Evolutionary conservation across 2,888 invertebrate genomes (phyloP).

Genomic region (Trichogramma dendrolimi): DNA sequence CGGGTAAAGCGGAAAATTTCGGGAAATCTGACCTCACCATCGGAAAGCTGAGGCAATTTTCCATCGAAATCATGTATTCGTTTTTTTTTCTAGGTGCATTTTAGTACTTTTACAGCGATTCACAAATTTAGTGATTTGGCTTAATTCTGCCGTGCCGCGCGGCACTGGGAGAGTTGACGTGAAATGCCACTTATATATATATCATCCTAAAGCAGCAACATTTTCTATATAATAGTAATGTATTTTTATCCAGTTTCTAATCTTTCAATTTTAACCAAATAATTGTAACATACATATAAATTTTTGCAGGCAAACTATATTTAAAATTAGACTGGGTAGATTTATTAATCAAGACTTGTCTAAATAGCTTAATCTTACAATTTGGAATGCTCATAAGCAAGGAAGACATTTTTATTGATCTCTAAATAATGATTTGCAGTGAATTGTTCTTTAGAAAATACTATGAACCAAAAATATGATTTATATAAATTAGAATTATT

Average conservation of each 20-base stretch:
- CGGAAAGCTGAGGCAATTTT: too few species aligned
- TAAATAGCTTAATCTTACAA: constrained; percentile 64
- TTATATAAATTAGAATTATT: neutral
- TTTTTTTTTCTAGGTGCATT: too few species aligned
- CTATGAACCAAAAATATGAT: neutral
- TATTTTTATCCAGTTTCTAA: too few species aligned
- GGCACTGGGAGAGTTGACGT: too few species aligned
- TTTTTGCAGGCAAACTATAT: constrained; percentile 58
- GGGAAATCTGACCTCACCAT: too few species aligned
- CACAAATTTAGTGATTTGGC: too few species aligned
- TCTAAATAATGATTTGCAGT: constrained; percentile 46
- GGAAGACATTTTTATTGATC: constrained; percentile 68
- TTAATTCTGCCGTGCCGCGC: too few species aligned
- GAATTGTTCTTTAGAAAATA: constrained; percentile 2
- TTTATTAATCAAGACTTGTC: constrained; percentile 57
- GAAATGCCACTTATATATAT: too few species aligned
- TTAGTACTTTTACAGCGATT: too few species aligned
- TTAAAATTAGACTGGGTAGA: constrained; percentile 58
- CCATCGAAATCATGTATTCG: too few species aligned
- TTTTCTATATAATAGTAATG: constrained; percentile 62
- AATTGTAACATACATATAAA: constrained; percentile 31
- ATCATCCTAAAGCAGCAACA: constrained; percentile 65
- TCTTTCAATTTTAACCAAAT: constrained; percentile 4
- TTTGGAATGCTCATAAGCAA: constrained; percentile 84
- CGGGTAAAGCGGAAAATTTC: too few species aligned